A percentile compares a stretch with the other conserved stretches of the same genome.
Conservation (phyloP, 2,888 invertebrate genomes). For the Andricus quercusramuli region DNA sequence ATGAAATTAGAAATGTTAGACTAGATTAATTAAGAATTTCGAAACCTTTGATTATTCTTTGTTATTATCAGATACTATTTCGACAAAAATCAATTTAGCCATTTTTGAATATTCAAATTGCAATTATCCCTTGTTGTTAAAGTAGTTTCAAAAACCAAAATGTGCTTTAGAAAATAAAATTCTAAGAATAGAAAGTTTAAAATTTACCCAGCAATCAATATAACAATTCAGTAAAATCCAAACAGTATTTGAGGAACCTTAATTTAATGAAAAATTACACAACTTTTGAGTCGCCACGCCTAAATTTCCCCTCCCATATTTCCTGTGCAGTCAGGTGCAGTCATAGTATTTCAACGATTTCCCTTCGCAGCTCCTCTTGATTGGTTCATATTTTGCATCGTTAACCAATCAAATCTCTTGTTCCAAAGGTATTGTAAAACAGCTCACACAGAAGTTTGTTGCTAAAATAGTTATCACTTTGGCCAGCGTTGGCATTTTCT, state of each 20-base stretch:
- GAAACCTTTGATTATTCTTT: too few species aligned
- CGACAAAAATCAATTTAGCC: neutral
- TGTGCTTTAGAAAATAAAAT: too few species aligned
- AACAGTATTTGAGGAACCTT: neutral
- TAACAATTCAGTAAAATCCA: neutral
- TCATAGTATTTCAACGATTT: conserved; percentile 40
- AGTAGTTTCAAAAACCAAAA: neutral
- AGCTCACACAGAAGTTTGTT: neutral
- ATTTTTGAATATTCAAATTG: neutral
- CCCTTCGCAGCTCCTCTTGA: neutral
- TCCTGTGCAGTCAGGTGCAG: conserved; percentile 56
- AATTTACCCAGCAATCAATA: neutral
- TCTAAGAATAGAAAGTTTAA: neutral
- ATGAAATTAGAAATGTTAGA: too few species aligned
- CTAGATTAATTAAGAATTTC: too few species aligned
- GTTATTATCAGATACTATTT: too few species aligned
- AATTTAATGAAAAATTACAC: neutral
- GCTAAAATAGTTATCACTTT: conserved; percentile 9
- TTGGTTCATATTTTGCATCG: neutral
- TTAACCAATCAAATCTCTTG: neutral
- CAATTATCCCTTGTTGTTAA: neutral
- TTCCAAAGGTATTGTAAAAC: neutral
- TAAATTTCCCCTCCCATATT: conserved; percentile 58
- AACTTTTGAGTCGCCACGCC: conserved; percentile 67
- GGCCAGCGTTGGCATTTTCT: too few species aligned